phyloP scores from a whole-genome alignment of 1,140 invertebrate genomes.

The Drosophila gunungcola region DNA sequence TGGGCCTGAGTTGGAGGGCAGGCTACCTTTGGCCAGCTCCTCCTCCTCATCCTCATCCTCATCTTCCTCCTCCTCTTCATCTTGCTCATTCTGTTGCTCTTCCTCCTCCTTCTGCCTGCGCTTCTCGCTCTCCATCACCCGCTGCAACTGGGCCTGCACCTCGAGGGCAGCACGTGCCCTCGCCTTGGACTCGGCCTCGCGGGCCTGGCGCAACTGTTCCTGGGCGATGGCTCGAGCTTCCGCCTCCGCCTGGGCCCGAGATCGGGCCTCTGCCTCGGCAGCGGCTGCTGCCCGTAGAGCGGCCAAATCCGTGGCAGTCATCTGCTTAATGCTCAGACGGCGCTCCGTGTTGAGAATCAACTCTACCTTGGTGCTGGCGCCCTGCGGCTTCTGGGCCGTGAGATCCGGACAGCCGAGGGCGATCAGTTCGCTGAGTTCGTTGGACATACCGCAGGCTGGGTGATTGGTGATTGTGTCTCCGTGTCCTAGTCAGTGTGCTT shows the following conservation, averaged over 20 bases:
- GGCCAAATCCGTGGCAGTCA: constrained; percentile 76
- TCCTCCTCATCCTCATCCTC: constrained; percentile 10
- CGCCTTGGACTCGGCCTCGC: constrained; percentile 47
- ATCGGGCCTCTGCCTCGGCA: constrained; percentile 51
- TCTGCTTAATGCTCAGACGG: constrained; percentile 78
- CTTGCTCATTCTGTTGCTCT: not conserved
- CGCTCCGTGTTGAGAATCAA: constrained; percentile 67
- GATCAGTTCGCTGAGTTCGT: constrained; percentile 81
- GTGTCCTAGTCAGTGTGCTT: constrained; percentile 15
- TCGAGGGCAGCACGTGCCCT: constrained; percentile 53
- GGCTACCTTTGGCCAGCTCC: constrained; percentile 8
- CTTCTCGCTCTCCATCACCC: constrained; percentile 44
- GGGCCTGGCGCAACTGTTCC: constrained; percentile 43
- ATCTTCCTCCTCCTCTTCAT: constrained; percentile 16
- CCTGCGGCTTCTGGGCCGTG: constrained; percentile 35
- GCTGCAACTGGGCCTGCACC: constrained; percentile 48
- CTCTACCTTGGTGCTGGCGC: constrained; percentile 49
- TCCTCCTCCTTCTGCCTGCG: constrained; percentile 15
- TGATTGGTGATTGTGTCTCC: not conserved
- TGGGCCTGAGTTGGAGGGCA: constrained; percentile 21
- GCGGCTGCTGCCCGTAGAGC: constrained; percentile 66
- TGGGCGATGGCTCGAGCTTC: constrained; percentile 55
- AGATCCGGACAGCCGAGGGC: constrained; percentile 77
- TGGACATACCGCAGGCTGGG: constrained; percentile 60
- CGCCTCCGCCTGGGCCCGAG: constrained; percentile 40